Percentiles rank a stretch among this genome's conserved stretches.
Evolutionary conservation across 2,797 vertebrate species (phyloP).

Genomic region (Gobionotothen gibberifrons): DNA sequence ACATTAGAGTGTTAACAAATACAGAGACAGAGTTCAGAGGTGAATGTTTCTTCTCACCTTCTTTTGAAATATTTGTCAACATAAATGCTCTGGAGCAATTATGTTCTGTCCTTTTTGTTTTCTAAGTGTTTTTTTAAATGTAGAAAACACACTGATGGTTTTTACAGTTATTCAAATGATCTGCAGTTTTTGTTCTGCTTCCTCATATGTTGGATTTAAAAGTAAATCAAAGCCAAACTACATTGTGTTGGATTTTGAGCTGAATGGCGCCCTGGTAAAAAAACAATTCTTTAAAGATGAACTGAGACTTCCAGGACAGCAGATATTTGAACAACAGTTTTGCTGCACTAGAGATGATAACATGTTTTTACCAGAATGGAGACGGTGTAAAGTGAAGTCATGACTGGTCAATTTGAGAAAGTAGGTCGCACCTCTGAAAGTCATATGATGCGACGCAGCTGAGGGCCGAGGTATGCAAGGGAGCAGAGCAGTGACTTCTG

Average conservation of each 20-base stretch:
- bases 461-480: constrained; percentile 11
- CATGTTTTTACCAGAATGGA: constrained; percentile 1
- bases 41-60: constrained; percentile 21
- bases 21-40: constrained; percentile 11
- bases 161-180: background rate
- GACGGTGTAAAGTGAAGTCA: constrained; percentile 62
- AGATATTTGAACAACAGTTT: constrained; percentile 8
- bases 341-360: background rate
- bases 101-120: background rate
- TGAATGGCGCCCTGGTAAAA: background rate
- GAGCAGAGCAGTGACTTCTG: background rate
- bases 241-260: background rate
- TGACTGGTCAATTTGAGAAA: constrained; percentile 62
- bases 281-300: background rate
- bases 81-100: background rate
- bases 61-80: background rate
- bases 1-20: constrained; percentile 13
- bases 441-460: constrained; percentile 65
- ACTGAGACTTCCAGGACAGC: background rate
- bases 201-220: constrained; percentile 6
- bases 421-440: constrained; percentile 20
- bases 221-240: background rate
- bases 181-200: constrained; percentile 50
- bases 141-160: background rate
- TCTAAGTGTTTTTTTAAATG: background rate